Percentiles rank a stretch among this genome's conserved stretches.
Conservation (phyloP, 2,113 vertebrate genomes). For the Cricetomys ansorgei region DNA sequence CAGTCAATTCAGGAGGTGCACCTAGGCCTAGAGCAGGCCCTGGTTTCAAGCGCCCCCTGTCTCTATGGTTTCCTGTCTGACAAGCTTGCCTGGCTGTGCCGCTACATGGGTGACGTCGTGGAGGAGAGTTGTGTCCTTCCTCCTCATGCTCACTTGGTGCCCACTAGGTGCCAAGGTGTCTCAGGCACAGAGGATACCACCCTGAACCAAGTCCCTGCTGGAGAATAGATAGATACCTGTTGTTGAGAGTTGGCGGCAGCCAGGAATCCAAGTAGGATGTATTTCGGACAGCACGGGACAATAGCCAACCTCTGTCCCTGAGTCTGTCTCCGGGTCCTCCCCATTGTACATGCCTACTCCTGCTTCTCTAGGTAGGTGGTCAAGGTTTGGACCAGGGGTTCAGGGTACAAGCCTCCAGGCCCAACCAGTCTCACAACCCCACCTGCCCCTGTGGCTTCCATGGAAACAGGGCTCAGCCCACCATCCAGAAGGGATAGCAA, state of each 20-base stretch:
- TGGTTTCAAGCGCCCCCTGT: neutral
- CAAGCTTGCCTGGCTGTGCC: neutral
- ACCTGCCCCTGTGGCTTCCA: neutral
- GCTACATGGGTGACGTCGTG: no score
- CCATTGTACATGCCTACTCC: no score
- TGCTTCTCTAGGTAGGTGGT: rapidly evolving
- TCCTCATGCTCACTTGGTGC: neutral
- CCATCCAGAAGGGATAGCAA: neutral
- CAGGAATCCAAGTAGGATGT: neutral
- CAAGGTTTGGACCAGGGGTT: neutral
- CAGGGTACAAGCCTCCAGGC: neutral
- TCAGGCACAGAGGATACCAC: neutral
- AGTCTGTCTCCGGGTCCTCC: neutral
- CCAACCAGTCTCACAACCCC: neutral
- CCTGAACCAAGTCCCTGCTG: neutral
- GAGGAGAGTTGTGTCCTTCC: no score
- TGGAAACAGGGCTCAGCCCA: neutral
- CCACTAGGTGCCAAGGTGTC: neutral
- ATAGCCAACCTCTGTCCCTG: neutral
- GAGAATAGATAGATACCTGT: neutral
- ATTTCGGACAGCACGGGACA: neutral
- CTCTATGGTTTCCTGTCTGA: neutral
- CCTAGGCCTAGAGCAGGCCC: neutral
- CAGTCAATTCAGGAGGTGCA: neutral
- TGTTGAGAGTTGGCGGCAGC: neutral